Base-by-base conservation (phyloP, 2,888 invertebrate genomes). In the Tinea pellionella region DNA sequence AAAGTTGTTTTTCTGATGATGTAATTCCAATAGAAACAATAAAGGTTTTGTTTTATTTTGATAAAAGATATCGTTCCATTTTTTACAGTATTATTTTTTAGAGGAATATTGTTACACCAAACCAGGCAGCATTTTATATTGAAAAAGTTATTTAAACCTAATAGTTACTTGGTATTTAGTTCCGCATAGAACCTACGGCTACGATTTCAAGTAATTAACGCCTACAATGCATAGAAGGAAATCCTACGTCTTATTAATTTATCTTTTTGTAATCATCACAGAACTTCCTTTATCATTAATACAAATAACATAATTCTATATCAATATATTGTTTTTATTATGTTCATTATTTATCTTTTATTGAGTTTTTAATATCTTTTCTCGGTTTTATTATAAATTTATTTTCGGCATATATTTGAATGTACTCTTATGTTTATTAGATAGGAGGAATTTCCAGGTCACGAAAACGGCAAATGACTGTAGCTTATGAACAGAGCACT, bases 131-230 rank as follows among this genome's bases (percentile, higher is more conserved):
- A 24, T 6, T 24, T 24, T 24, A 24, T 3, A 3, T 24, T 24
- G 37, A 9, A 6, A n/a, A 12, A 37, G 37, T n/a, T 6, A 37
- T 37, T 37, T 37, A 2, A 12, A 37, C 6, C 16, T 8, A 32
- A n/a, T 57, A 57, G 15, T 16, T 57, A 57, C 13, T 57, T 57
- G 57, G 8, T 47, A 47, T 47, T 47, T 57, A 32, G 30, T 57
- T 57, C 57, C 57, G 57, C 57, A 15, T 57, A 32, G 9, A 13
- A 16, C 47, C 47, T 55, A 24, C 29, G 55, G 9, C 61, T 55
- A 24, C 29, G 55, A 2, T 61, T 67, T 71, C 68, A 69, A 68
- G 65, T 68, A 71, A 72, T 71, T 69, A 68, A 69, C 74, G 64
- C 77, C 78, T 68, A 78, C 78, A 61, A 63, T 61, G 1, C 16